Base-by-base conservation (phyloP, 2,113 vertebrate species). In the Pteruthius melanotis region DNA sequence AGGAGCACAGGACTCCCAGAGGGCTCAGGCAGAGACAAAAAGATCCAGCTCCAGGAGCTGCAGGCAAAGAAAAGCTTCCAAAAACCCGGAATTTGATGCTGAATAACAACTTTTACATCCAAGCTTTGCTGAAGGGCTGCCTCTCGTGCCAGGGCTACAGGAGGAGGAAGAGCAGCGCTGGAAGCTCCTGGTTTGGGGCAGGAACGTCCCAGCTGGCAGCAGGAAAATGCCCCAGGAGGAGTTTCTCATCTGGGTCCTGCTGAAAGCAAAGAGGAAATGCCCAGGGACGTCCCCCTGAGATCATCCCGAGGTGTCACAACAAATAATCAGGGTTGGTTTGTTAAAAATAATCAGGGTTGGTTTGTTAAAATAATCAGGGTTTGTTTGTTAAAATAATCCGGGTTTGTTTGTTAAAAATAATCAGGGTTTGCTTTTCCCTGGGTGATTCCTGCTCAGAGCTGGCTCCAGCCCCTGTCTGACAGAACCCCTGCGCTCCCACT, bases 391-490 rank as follows among this genome's bases (percentile, higher is more conserved):
- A n/a, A n/a, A n/a, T n/a, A n/a, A n/a, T n/a, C n/a, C n/a, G 9
- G 7, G 20, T 5, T 9, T 26, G 44, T 2, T 22, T 20, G 21
- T 28, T 6, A 10, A 14, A 49, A 68, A 40, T 40, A 23, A 18
- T 4, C 44, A 0, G 1, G 22, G 5, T 14, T 65, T 0, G 3
- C n/a, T 60, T 20, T 35, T 49, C 49, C n/a, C n/a, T n/a, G n/a
- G n/a, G n/a, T n/a, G 2, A 35, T 17, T 59, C 44, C 71, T 63
- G 56, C 28, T 13, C 39, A 44, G 30, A 12, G 6, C 6, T 16
- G 31, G 22, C 42, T 33, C 40, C 40, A 42, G 26, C 1, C 13
- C 10, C 2, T 1, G 17, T 13, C 17, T 5, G 65, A 70, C 70
- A 82, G 40, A 59, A 70, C 2, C 12, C 27, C 30, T 60, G 11